These are phyloP conservation scores for Datnioides undecimradiatus DNA, from an alignment of 2,113 vertebrate genomes.

Conservation along the genomic window DNA sequence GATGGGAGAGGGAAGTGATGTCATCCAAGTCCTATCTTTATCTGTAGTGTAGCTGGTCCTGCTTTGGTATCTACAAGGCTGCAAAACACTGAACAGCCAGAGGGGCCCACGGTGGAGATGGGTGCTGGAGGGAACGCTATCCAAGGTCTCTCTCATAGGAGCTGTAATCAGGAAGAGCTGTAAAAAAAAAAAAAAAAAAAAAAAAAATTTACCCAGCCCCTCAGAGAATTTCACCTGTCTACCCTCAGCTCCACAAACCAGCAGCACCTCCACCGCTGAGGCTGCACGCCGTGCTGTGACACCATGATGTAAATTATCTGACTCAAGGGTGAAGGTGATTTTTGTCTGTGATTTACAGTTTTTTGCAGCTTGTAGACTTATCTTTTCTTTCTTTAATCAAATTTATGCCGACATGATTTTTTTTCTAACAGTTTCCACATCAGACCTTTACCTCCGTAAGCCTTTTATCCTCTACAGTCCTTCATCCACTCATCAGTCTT, in stretches of 20 bases:
- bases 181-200: too few relatives aligned
- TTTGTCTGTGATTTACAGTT: constrained; percentile 77
- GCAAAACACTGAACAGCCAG: constrained; percentile 57
- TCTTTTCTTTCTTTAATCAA: constrained; percentile 45
- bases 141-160: constrained; percentile 75
- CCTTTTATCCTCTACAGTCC: constrained; percentile 74
- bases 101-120: constrained; percentile 61
- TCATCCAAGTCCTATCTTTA: constrained; percentile 81
- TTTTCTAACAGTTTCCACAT: constrained; percentile 73
- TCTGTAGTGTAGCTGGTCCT: constrained; percentile 51
- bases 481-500: constrained; percentile 70
- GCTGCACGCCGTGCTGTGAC: constrained; percentile 70
- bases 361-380: constrained; percentile 64
- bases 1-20: constrained; percentile 82
- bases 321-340: constrained; percentile 70
- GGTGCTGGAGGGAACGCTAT: constrained; percentile 77
- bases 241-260: constrained; percentile 63
- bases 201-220: constrained; percentile 74
- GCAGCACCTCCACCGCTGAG: constrained; percentile 50
- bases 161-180: constrained; percentile 66
- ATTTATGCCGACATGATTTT: constrained; percentile 74
- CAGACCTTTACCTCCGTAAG: constrained; percentile 75
- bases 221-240: constrained; percentile 78
- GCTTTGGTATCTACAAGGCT: constrained; percentile 66
- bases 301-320: constrained; percentile 80